A percentile compares a stretch with the other conserved stretches of the same genome.
Evolutionary conservation across 1,140 invertebrate species (phyloP).

Genomic region (Archegozetes longisetosus): DNA sequence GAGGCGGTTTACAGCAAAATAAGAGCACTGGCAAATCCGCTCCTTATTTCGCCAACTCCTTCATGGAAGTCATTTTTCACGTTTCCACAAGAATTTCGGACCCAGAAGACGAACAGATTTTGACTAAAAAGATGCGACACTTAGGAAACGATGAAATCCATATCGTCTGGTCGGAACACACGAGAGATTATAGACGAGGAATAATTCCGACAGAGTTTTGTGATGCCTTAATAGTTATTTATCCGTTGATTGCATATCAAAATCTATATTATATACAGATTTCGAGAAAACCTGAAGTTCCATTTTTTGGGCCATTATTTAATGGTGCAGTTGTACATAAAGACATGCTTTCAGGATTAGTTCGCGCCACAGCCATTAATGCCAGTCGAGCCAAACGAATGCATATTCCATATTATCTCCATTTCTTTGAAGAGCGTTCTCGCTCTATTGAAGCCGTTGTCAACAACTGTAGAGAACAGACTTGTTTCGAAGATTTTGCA

Average conservation of each 20-base stretch:
- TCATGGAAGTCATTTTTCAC: constrained; percentile 79
- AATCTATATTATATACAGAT: constrained; percentile 48
- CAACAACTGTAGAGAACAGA: constrained; percentile 64
- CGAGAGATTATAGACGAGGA: constrained; percentile 80
- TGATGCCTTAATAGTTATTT: constrained; percentile 93
- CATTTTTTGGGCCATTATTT: constrained; percentile 88
- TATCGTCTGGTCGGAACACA: constrained; percentile 97
- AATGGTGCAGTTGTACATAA: constrained; percentile 81
- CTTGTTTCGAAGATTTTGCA: constrained; percentile 82
- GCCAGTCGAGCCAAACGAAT: constrained; percentile 78
- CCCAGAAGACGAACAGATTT: constrained; percentile 45
- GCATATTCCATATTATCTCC: constrained; percentile 43
- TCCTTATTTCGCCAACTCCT: constrained; percentile 90
- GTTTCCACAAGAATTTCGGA: constrained; percentile 83
- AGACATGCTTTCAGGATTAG: constrained; percentile 62
- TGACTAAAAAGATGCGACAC: constrained; percentile 84
- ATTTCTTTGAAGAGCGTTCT: constrained; percentile 63
- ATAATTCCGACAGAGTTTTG: constrained; percentile 99
- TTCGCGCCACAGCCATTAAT: constrained; percentile 76
- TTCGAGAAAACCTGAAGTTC: constrained; percentile 67
- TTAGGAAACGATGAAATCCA: constrained; percentile 98
- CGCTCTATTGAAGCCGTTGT: constrained; percentile 73
- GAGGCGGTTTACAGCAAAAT: constrained; percentile 81
- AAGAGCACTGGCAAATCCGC: constrained; percentile 77
- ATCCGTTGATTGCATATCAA: constrained; percentile 65